Evolutionary conservation across 1,140 invertebrate genomes (phyloP), one percentile per base, ranked within the genome.

Genomic region (Mya arenaria): DNA sequence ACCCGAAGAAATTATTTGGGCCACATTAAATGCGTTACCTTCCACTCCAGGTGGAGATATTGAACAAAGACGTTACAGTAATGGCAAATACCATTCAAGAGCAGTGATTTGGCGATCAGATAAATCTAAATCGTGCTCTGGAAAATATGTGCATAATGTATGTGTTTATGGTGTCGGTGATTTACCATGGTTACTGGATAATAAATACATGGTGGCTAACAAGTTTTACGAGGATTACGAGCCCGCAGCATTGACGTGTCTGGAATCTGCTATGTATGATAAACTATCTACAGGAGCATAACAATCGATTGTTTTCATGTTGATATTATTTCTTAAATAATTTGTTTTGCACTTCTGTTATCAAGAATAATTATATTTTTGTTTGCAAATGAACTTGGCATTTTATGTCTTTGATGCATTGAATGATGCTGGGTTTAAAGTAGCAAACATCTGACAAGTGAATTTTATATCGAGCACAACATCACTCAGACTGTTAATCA

Each of bases 61-160:
- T 8, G 17, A 0, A 1, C 15, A n/a, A 25, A n/a, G 4, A 0
- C 66, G 30, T 41, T 5, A 8, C 13, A 25, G 10, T 34, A 52
- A 8, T 8, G 44, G 44, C 3, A 25, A 19, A 48, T 78, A 48
- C 28, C 32, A 48, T 23, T 66, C 62, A n/a, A 56, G 75, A 6
- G 63, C 75, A 6, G 75, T 78, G 10, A 78, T 56, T 37, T 78
- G 75, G 75, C 19, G 52, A 78, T 56, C 8, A 23, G 74, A 78
- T 37, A 13, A 8, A 0, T 15, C 41, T 32, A 44, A 37, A 15
- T 39, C 17, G 25, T 78, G 75, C 66, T 15, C 44, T 8, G 68
- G 79, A 48, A 73, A 56, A 55, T 41, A 41, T 30, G 66, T 81
- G 0, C 78, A 23, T 52, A 52, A 60, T 41, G 60, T 71, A 23